Evolutionary conservation across 2,797 vertebrate species (phyloP).

Genomic region (Strix occidentalis): DNA sequence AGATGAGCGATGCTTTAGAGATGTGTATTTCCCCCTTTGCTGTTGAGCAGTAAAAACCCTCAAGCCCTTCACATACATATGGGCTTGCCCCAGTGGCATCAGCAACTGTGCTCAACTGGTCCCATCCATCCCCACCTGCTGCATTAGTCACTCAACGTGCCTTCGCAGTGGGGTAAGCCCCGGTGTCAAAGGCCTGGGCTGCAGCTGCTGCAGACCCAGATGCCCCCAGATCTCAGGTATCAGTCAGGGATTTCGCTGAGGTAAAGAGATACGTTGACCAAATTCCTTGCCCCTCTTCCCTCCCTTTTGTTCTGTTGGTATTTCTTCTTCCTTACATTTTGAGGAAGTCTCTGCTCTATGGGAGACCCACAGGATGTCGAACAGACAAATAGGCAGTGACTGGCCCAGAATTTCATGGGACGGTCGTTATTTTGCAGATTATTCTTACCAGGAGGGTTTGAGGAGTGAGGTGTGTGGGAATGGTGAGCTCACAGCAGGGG

Average conservation of each 20-base stretch:
- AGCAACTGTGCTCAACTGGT: background rate
- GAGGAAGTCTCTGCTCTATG: background rate
- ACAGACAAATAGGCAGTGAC: rapidly evolving
- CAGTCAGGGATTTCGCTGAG: background rate
- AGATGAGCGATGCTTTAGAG: background rate
- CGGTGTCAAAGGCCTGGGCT: background rate
- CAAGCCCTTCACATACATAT: background rate
- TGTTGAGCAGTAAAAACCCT: background rate
- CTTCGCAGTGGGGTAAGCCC: background rate
- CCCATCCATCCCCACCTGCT: background rate
- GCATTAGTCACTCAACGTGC: background rate
- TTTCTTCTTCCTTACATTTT: background rate
- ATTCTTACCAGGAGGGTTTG: background rate
- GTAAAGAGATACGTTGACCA: background rate
- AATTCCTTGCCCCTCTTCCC: background rate
- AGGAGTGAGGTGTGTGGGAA: background rate
- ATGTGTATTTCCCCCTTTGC: background rate
- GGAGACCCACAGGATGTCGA: rapidly evolving
- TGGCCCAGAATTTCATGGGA: background rate
- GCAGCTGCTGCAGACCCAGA: conserved; percentile 49
- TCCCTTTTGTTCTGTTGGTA: background rate
- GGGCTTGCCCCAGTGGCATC: background rate
- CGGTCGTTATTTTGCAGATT: background rate
- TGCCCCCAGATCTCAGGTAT: conserved; percentile 1
- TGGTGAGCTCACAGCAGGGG: conserved; percentile 44